Percentiles rank a stretch among this genome's conserved stretches.
Conservation (phyloP, 2,113 vertebrate species). For the Xenotilapia caudafasciata region DNA sequence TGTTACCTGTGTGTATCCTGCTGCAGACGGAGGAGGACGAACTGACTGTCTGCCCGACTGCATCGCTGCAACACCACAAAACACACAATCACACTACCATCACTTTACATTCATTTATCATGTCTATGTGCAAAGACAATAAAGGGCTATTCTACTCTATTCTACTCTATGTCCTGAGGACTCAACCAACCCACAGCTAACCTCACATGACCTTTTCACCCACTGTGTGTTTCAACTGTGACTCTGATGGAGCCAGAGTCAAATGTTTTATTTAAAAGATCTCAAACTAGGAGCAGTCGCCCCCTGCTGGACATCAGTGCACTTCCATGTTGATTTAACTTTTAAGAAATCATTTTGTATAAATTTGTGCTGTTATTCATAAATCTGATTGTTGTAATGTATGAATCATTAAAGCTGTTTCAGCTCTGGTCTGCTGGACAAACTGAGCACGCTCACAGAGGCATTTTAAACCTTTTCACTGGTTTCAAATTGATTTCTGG, state of each 20-base stretch:
- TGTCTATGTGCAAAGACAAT: background rate
- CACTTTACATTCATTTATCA: background rate
- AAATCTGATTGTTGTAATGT: background rate
- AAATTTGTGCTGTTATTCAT: background rate
- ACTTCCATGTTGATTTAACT: background rate
- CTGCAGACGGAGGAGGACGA: background rate
- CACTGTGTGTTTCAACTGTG: background rate
- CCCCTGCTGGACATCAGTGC: background rate
- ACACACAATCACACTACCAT: background rate
- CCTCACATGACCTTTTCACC: background rate
- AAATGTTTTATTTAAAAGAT: background rate
- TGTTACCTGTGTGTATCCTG: background rate
- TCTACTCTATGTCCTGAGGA: background rate
- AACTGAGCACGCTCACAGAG: background rate
- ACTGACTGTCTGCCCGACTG: constrained; percentile 39
- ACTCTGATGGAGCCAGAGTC: background rate
- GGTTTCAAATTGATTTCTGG: background rate
- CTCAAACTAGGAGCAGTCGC: background rate
- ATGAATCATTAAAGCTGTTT: background rate
- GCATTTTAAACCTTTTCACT: background rate
- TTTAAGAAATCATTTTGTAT: background rate
- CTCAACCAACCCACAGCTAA: background rate
- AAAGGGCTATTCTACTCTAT: background rate
- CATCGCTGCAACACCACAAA: constrained; percentile 29
- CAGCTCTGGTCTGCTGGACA: background rate